Base-by-base conservation (phyloP, 2,888 invertebrate species). In the Tetragnatha montana region DNA sequence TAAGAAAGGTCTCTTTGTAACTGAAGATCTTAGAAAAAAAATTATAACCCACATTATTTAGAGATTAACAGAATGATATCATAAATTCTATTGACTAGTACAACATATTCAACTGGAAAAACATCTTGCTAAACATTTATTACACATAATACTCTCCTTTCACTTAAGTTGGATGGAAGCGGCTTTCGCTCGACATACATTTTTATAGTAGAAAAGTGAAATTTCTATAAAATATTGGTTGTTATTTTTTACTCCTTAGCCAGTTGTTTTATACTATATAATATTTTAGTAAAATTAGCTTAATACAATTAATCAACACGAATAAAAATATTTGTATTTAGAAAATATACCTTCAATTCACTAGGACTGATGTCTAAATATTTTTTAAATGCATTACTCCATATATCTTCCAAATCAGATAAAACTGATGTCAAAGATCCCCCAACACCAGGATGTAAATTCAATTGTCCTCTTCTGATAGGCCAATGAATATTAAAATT, bases 401-500 rank as follows among this genome's bases (percentile, higher is more conserved):
- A 98, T 92, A 99, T 98, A 0, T 96, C 95, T 93, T 97, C 97
- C 84, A 98, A 93, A 93, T 98, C 97, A 88, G 96, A 96, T 71
- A 98, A 93, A 7, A 98, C 96, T 0, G 97, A 95, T 10, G 96
- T 96, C 85, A 98, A 94, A 0, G 98, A 97, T 0, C 98, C 98
- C 0, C 98, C 98, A 22, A 97, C 95, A 84, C 96, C 96, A 0
- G 95, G 93, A 93, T 98, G 98, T 6, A 98, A 93, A 94, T 98
- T 97, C 19, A 98, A 95, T 92, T 97, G 97, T 0, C 98, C 98
- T 92, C 97, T 94, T 93, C 95, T 95, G 92, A 97, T 96, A 0
- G 98, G 98, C 94, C 98, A 98, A 93, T 98, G 97, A 88, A 98
- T 94, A 93, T 97, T 97, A 92, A 96, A 98, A 75, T 96, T 95